These are phyloP conservation scores for Eupithecia insigniata DNA, from an alignment of 2,888 invertebrate genomes.

Conservation along the genomic window DNA sequence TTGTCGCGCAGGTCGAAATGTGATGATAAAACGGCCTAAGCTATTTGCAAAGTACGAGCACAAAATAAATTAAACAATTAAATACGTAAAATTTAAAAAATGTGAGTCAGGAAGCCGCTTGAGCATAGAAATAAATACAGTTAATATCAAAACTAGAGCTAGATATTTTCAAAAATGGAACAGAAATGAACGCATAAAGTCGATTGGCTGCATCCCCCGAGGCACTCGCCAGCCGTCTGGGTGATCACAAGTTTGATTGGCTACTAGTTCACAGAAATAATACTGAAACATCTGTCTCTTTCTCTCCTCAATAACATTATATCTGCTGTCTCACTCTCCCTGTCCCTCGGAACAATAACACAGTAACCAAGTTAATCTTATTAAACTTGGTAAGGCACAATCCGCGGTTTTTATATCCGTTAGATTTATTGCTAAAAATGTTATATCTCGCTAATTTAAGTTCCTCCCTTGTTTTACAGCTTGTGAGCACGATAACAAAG, in stretches of 20 bases:
- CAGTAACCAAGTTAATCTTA: conserved; percentile 15
- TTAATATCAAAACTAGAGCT: not conserved
- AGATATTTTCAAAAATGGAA: conserved; percentile 1
- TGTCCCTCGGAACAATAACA: not conserved
- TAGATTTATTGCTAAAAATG: conserved; percentile 15
- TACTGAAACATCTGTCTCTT: not conserved
- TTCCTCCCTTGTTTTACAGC: conserved; percentile 8
- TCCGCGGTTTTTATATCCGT: conserved; percentile 1
- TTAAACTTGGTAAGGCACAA: conserved; percentile 5
- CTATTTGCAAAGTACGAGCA: not conserved
- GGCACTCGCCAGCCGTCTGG: not conserved
- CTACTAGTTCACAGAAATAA: conserved; percentile 11
- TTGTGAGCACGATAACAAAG: conserved; percentile 4
- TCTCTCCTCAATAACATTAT: not conserved
- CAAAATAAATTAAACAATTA: not conserved
- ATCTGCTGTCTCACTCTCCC: not conserved
- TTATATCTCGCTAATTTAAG: conserved; percentile 11
- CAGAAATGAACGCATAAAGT: not conserved
- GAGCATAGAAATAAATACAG: not conserved
- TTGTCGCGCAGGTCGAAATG: not conserved
- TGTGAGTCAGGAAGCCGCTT: not conserved
- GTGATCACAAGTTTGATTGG: conserved; percentile 5
- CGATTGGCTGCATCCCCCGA: conserved; percentile 9
- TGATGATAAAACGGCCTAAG: not conserved
- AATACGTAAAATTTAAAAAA: not conserved